Evolutionary conservation across 2,797 vertebrate species (phyloP), one percentile per base, ranked within the genome.

Genomic region (Macropodus opercularis): DNA sequence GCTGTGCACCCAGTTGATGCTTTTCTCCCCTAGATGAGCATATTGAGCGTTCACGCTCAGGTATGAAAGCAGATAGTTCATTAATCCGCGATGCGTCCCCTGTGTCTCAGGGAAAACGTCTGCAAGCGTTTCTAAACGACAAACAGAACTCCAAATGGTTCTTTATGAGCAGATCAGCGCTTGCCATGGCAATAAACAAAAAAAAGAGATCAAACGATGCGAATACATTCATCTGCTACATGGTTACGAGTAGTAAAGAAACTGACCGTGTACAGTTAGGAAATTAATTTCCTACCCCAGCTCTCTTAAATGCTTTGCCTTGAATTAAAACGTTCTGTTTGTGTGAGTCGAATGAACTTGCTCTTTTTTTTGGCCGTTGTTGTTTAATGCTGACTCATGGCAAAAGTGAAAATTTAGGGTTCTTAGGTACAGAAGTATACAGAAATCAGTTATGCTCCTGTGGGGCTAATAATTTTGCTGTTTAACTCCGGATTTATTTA

Each of bases 61-160:
- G 21, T 29, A 17, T 18, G 15, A 5, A 32, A 44, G 31, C 53
- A 23, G 38, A 38, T 36, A 36, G 35, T 38, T 39, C 36, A 39
- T 39, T 39, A 18, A 10, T 18, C 17, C 36, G 5, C 43, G 12
- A 32, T 44, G 55, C 19, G 36, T 36, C 35, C n/a, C 35, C 15
- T 36, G 35, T 36, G 35, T 36, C 15, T 8, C n/a, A 8, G 15
- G n/a, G n/a, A 39, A 39, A 19, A 35, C 8, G 19, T 21, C 23
- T 50, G 31, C 29, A 43, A 55, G 50, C 9, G 27, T 41, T 51
- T 31, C 38, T 36, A 31, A 62, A 56, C 24, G 39, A 19, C 50
- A 42, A 32, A 3, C 11, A 18, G 42, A 36, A 3, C 31, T n/a
- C 15, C 34, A 24, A 36, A 24, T 7, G 31, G 34, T 62, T 41